phyloP scores from a whole-genome alignment of 2,797 vertebrate genomes.

The Macropodus opercularis region DNA sequence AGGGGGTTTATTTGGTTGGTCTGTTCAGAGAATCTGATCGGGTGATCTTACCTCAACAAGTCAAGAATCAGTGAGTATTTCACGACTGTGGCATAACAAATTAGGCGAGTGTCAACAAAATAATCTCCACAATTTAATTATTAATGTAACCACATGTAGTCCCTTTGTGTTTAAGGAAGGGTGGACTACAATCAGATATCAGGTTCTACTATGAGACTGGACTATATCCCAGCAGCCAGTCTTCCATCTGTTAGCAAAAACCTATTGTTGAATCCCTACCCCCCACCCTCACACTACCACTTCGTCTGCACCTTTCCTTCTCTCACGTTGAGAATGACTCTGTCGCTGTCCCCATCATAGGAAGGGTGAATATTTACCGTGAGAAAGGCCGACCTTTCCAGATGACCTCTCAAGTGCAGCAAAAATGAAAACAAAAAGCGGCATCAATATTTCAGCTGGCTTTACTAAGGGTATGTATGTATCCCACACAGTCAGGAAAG shows the following conservation, averaged over 20 bases:
- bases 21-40: constrained; percentile 53
- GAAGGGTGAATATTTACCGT: constrained; percentile 72
- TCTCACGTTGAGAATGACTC: constrained; percentile 71
- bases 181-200: constrained; percentile 66
- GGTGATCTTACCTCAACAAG: constrained; percentile 42
- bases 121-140: constrained; percentile 72
- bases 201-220: constrained; percentile 61
- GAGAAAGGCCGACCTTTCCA: constrained; percentile 66
- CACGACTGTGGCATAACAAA: constrained; percentile 52
- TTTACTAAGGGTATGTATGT: constrained; percentile 40
- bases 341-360: constrained; percentile 59
- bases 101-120: constrained; percentile 69
- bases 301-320: constrained; percentile 28
- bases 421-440: constrained; percentile 68
- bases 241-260: constrained; percentile 78
- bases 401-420: constrained; percentile 67
- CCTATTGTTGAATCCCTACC: constrained; percentile 66
- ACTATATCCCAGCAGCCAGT: constrained; percentile 56
- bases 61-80: constrained; percentile 26
- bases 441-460: constrained; percentile 74
- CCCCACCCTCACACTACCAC: not conserved
- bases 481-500: constrained; percentile 52
- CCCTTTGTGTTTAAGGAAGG: constrained; percentile 55
- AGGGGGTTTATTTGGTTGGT: constrained; percentile 47
- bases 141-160: constrained; percentile 75